These are phyloP conservation scores for Drosophila bunnanda DNA, from an alignment of 2,888 invertebrate genomes.

Conservation along the genomic window DNA sequence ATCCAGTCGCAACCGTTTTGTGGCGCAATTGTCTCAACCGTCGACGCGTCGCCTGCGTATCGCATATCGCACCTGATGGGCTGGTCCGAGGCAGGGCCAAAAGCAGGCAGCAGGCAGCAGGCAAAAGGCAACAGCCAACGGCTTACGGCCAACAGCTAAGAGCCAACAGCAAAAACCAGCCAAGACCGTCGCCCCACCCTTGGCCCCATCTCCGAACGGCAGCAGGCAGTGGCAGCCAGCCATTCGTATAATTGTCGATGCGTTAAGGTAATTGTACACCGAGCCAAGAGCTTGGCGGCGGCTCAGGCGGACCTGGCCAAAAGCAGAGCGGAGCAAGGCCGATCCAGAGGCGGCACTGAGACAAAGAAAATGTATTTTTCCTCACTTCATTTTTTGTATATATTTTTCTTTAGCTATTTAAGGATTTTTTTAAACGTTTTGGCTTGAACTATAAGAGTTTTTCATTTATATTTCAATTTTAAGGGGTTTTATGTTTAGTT, in stretches of 20 bases:
- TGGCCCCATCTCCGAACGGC: slow-evolving; percentile 12
- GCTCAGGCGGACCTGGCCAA: slow-evolving; percentile 23
- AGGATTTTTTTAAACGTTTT: no score
- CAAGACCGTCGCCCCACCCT: slow-evolving; percentile 19
- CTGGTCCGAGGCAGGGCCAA: slow-evolving; percentile 22
- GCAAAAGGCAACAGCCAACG: not conserved
- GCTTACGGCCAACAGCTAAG: not conserved
- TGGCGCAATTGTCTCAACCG: slow-evolving; percentile 75
- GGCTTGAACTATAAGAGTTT: no score
- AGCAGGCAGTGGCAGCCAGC: slow-evolving; percentile 64
- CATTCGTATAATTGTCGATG: slow-evolving; percentile 85
- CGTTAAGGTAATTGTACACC: slow-evolving; percentile 85
- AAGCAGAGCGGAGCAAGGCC: slow-evolving; percentile 63
- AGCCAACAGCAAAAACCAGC: slow-evolving; percentile 11
- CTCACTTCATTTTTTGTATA: not conserved
- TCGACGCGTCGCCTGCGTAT: slow-evolving; percentile 69
- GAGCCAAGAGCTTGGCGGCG: slow-evolving; percentile 41
- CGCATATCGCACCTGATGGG: slow-evolving; percentile 82
- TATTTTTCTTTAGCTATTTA: not conserved
- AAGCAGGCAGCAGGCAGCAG: not conserved
- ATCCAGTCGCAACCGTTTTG: slow-evolving; percentile 74
- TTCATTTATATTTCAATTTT: no score
- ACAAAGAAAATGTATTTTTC: not conserved
- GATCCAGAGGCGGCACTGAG: slow-evolving; percentile 44
- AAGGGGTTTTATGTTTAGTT: no score